phyloP scores from a whole-genome alignment of 2,888 invertebrate genomes.

The Hymenopus coronatus region DNA sequence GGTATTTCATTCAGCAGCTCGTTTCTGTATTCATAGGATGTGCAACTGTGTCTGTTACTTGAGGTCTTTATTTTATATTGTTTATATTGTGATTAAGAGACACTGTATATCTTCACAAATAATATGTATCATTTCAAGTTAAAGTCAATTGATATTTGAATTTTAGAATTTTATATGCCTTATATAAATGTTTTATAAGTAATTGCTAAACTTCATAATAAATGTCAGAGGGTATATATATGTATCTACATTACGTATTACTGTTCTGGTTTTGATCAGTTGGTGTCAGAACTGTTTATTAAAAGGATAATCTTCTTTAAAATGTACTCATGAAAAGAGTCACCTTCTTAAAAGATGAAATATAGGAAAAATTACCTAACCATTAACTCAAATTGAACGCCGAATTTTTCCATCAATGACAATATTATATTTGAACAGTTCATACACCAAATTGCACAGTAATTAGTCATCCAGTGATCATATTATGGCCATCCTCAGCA shows the following conservation, averaged over 20 bases:
- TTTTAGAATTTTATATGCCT: background rate
- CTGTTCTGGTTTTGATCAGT: background rate
- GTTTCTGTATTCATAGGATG: background rate
- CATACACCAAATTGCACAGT: background rate
- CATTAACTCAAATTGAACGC: background rate
- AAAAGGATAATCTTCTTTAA: no score
- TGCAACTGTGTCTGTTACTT: background rate
- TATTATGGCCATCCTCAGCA: background rate
- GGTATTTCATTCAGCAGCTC: background rate
- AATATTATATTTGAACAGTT: background rate
- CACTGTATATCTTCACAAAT: background rate
- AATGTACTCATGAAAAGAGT: background rate
- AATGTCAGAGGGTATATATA: background rate
- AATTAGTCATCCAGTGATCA: background rate
- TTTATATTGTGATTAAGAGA: background rate
- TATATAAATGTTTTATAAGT: background rate
- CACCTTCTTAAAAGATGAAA: background rate
- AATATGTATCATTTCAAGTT: background rate
- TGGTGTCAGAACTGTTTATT: background rate
- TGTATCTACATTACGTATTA: background rate
- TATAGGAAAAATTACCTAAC: background rate
- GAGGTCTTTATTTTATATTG: background rate
- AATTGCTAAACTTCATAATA: background rate
- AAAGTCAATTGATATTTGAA: background rate
- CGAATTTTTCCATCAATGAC: background rate